Percentiles rank a stretch among this genome's conserved stretches.
phyloP scores from a whole-genome alignment of 2,113 vertebrate species.

The Mustela lutreola region DNA sequence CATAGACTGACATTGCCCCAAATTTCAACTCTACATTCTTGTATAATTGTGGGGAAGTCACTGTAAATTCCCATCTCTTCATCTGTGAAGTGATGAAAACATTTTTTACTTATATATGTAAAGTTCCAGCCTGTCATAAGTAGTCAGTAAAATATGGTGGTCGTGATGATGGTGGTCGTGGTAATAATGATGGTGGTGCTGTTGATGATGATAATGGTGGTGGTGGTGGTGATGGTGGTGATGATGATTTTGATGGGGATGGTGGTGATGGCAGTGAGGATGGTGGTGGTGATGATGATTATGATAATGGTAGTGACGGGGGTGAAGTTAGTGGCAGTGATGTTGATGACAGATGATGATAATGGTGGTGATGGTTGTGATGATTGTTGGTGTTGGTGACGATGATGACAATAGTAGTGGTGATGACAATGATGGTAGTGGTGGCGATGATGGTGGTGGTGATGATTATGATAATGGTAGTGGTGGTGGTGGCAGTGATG shows the following conservation, averaged over 20 bases:
- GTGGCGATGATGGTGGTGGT: no score
- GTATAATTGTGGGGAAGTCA: not conserved
- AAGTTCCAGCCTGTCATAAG: not conserved
- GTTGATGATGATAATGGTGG: fast-evolving
- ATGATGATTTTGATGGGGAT: not conserved
- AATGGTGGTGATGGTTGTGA: no score
- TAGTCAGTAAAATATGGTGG: not conserved
- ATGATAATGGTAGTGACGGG: not conserved
- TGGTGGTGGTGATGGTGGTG: not conserved
- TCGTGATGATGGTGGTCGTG: not conserved
- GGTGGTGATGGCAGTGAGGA: no score
- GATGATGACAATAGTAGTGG: no score
- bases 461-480: no score
- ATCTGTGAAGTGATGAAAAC: not conserved
- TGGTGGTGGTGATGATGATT: no score
- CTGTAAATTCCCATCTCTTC: not conserved
- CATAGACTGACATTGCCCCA: not conserved
- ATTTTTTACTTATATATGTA: not conserved
- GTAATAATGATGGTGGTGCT: fast-evolving
- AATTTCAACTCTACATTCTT: not conserved
- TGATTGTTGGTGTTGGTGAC: no score
- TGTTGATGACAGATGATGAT: no score
- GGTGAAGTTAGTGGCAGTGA: no score
- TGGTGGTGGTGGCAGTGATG: no score
- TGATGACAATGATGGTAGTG: no score